Evolutionary conservation across 2,888 invertebrate species (phyloP).

Genomic region (Bedellia somnulentella): DNA sequence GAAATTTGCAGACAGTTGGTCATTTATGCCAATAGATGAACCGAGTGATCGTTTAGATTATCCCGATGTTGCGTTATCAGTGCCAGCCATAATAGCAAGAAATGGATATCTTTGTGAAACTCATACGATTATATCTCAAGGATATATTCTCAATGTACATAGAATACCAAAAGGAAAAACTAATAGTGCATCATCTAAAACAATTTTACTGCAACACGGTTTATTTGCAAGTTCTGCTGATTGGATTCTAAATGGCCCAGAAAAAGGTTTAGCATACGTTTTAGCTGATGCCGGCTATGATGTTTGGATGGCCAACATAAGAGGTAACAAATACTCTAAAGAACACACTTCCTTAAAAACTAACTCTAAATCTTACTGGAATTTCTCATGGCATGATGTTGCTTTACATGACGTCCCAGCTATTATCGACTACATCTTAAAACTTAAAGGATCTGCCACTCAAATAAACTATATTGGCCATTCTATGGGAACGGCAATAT

Average conservation of each 20-base stretch:
- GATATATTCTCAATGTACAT: constrained; percentile 78
- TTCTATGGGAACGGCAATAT: constrained; percentile 86
- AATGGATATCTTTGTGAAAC: constrained; percentile 73
- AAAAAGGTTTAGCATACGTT: constrained; percentile 66
- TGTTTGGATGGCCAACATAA: constrained; percentile 81
- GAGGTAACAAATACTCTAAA: constrained; percentile 77
- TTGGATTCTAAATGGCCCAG: constrained; percentile 73
- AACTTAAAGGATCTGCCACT: constrained; percentile 23
- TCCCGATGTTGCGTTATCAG: constrained; percentile 31
- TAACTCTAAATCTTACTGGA: constrained; percentile 69
- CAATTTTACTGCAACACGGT: constrained; percentile 78
- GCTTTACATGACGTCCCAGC: constrained; percentile 86
- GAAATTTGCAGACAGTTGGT: constrained; percentile 22
- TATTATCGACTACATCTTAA: constrained; percentile 67
- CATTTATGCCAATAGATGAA: constrained; percentile 20
- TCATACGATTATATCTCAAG: constrained; percentile 75
- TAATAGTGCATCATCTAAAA: constrained; percentile 18
- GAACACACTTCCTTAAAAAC: constrained; percentile 61
- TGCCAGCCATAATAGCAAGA: constrained; percentile 35
- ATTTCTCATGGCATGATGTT: constrained; percentile 85
- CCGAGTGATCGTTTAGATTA: constrained; percentile 21
- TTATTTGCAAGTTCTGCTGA: constrained; percentile 75
- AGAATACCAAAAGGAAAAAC: constrained; percentile 68
- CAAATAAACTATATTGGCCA: constrained; percentile 78
- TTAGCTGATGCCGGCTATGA: constrained; percentile 72